Base-by-base conservation (phyloP, 2,888 invertebrate species). In the Teleiodes luculella region DNA sequence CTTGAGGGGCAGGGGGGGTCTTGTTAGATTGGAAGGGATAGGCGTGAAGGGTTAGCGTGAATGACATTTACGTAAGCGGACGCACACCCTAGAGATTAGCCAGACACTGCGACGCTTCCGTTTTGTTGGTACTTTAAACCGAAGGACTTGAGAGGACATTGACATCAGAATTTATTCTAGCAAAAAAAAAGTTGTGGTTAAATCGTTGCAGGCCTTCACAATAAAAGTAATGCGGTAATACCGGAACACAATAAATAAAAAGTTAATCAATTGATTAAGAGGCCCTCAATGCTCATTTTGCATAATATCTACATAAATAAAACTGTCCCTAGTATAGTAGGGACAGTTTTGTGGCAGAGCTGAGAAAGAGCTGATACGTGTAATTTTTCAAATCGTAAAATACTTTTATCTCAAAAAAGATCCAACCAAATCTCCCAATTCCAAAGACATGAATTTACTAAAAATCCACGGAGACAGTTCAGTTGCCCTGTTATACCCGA, bases 41-140 rank as follows among this genome's bases (percentile, higher is more conserved):
- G 64, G 70, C 74, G 72, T 73, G 72, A 77, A 79, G 76, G 80
- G 82, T 75, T 78, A 70, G 74, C 74, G 79, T 75, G 78, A 82
- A 81, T 80, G 79, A 78, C 83, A 81, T 84, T 83, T 82, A 76
- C 78, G 76, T 82, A 81, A 83, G 78, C 76, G 74, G 67, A 74
- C 71, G 70, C 70, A 76, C 74, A 70, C 82, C 80, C 76, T 76
- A 64, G 76, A 81, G 84, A 83, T 84, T 83, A 84, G 78, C 76
- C 72, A 67, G 39, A 43, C 13, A 13, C 43, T 28, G 6, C 24
- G 6, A 6, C 24, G 24, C 18, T 18, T 28, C 43, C 43, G 13
- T 28, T 13, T n/a, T 41, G 24, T 41, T 16, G 39, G 39, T 24
- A 28, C 43, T 43, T 43, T 2, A 43, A 20, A 43, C 13, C 6